Evolutionary conservation across 2,888 invertebrate genomes (phyloP).

Genomic region (Noctua janthe): DNA sequence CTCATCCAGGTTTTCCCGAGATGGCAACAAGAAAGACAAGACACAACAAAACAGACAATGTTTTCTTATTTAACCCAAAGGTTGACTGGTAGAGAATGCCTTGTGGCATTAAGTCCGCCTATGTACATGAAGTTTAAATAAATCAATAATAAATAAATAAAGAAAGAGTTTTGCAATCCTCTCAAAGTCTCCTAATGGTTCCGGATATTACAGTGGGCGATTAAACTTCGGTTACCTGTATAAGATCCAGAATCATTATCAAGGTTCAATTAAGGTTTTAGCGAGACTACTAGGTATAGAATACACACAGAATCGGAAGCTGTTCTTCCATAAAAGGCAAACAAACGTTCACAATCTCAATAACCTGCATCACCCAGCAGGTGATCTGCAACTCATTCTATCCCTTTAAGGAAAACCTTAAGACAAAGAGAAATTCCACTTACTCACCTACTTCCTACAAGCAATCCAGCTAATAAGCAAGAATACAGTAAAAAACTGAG

Average conservation of each 20-base stretch:
- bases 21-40: not conserved
- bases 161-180: not conserved
- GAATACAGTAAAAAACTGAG: conserved; percentile 58
- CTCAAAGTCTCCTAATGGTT: not conserved
- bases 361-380: conserved; percentile 19
- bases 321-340: not conserved
- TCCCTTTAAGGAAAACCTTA: conserved; percentile 31
- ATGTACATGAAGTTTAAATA: no score
- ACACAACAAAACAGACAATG: no score
- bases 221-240: not conserved
- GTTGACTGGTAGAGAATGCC: no score
- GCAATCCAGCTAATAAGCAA: conserved; percentile 37
- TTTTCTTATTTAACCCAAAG: no score
- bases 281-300: not conserved
- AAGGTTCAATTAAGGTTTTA: not conserved
- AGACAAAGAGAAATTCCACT: conserved; percentile 61
- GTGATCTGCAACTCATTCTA: conserved; percentile 41
- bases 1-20: not conserved
- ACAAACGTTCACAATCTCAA: not conserved
- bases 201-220: not conserved
- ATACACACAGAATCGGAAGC: not conserved
- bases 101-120: no score
- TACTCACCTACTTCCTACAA: conserved; percentile 60
- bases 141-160: no score
- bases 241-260: not conserved